Conservation (phyloP, 2,888 invertebrate species). For the Agapetus fuscipes region DNA sequence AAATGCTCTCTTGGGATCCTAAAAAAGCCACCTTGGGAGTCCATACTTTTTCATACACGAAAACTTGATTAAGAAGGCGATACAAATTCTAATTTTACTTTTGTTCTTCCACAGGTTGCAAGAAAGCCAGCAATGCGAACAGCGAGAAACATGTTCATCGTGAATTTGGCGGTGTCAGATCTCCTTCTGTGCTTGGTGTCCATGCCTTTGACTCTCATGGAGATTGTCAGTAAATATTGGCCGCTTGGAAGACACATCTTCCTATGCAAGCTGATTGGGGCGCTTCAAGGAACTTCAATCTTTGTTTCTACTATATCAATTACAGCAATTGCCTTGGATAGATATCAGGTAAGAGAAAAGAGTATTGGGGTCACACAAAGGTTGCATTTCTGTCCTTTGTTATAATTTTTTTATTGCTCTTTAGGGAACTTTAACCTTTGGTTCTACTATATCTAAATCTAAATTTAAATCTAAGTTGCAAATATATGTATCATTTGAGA, state of each 20-base stretch:
- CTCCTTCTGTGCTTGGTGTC: conserved; percentile 80
- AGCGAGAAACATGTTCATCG: conserved; percentile 87
- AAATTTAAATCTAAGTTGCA: too few relatives aligned
- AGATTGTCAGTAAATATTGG: conserved; percentile 79
- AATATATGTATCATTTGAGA: too few relatives aligned
- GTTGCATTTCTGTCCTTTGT: too few relatives aligned
- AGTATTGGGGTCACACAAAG: too few relatives aligned
- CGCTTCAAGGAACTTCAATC: conserved; percentile 81
- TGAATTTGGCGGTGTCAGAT: conserved; percentile 81
- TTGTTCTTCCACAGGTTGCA: conserved; percentile 51
- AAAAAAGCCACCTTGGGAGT: too few relatives aligned
- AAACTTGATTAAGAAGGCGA: neutral
- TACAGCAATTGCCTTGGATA: conserved; percentile 79
- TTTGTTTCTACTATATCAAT: conserved; percentile 92
- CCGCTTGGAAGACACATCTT: conserved; percentile 69
- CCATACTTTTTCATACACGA: too few relatives aligned
- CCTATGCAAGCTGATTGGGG: conserved; percentile 77
- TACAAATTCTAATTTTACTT: neutral
- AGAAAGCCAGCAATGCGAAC: conserved; percentile 85
- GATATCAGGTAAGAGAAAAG: conserved; percentile 68
- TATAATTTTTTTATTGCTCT: too few relatives aligned
- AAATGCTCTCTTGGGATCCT: too few relatives aligned
- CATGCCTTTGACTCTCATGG: conserved; percentile 82
- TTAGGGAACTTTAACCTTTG: too few relatives aligned
- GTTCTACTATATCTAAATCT: too few relatives aligned